A percentile compares a stretch with the other conserved stretches of the same genome.
phyloP scores from a whole-genome alignment of 2,888 invertebrate genomes.

The Drosophila engyochracea region DNA sequence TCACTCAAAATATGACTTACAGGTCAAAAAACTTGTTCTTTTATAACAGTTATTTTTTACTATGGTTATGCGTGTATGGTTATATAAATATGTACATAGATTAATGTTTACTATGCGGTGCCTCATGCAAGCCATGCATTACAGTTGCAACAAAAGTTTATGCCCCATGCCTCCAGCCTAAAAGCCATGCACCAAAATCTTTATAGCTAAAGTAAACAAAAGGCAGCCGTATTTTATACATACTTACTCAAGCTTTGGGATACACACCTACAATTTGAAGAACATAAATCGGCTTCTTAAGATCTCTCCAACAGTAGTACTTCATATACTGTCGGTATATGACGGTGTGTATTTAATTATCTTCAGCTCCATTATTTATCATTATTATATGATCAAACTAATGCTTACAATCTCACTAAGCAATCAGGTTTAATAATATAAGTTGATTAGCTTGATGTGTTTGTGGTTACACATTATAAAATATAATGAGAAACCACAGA shows the following conservation, averaged over 20 bases:
- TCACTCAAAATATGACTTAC: constrained; percentile 12
- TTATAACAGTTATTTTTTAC: constrained; percentile 1
- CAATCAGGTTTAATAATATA: neutral
- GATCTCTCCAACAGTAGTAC: neutral
- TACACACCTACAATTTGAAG: neutral
- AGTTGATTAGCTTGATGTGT: constrained; percentile 2
- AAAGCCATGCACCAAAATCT: constrained; percentile 7
- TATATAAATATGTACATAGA: constrained; percentile 9
- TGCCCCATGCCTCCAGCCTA: constrained; percentile 4
- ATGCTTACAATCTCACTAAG: neutral
- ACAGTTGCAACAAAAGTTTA: constrained; percentile 9
- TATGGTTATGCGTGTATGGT: constrained; percentile 1
- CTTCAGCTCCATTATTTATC: neutral
- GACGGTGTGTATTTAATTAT: neutral
- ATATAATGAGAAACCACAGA: neutral
- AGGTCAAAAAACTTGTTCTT: constrained; percentile 9
- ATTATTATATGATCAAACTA: neutral
- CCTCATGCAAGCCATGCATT: constrained; percentile 7
- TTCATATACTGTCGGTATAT: neutral
- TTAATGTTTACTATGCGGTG: neutral
- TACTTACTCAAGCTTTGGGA: neutral
- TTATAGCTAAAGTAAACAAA: neutral
- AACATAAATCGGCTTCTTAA: neutral
- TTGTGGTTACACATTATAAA: neutral
- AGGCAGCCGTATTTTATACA: neutral